Evolutionary conservation across 2,888 invertebrate species (phyloP), one percentile per base, ranked within the genome.

Genomic region (Aleiodes testaceus): DNA sequence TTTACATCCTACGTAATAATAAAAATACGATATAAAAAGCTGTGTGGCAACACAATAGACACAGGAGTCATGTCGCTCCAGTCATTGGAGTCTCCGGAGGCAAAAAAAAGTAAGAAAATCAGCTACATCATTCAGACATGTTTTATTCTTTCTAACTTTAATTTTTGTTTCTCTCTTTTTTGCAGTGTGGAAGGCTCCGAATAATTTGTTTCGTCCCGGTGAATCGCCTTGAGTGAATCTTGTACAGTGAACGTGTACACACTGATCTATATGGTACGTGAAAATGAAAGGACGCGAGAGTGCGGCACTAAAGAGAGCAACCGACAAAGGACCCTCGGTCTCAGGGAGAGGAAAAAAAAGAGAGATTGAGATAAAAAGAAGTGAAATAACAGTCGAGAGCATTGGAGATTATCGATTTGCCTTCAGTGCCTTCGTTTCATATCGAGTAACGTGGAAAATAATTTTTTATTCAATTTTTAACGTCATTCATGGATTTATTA

Each of bases 291-390:
- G 45, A 63, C 44, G 22, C 44, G 45, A 45, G 45, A 63, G 22
- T 63, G 45, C 45, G 45, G 47, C 75, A 74, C 77, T 76, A 79
- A 79, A 79, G 76, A 76, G 78, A 78, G 75, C 76, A 76, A 67
- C 78, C 75, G 77, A 78, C 78, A 79, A 80, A 80, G 76, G 77
- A 73, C 74, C 75, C 72, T 73, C 74, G 70, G 76, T 77, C 77
- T 76, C 71, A 68, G 18, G 18, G 18, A 66, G 52, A 65, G 42
- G n/a, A 20, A 55, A 36, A 55, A 55, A 55, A 59, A 53, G 30
- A 53, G 11, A 22, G n/a, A 18, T 49, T 20, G 49, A 16, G 36
- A 14, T 53, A 44, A 53, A 66, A 66, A 66, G 52, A 50, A 45
- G 16, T 16, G 47, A 47, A 49, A 49, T 36, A 50, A 50, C 50